These are phyloP conservation scores for Pemphigus obesinymphae DNA, from an alignment of 1,140 invertebrate species.

Conservation along the genomic window DNA sequence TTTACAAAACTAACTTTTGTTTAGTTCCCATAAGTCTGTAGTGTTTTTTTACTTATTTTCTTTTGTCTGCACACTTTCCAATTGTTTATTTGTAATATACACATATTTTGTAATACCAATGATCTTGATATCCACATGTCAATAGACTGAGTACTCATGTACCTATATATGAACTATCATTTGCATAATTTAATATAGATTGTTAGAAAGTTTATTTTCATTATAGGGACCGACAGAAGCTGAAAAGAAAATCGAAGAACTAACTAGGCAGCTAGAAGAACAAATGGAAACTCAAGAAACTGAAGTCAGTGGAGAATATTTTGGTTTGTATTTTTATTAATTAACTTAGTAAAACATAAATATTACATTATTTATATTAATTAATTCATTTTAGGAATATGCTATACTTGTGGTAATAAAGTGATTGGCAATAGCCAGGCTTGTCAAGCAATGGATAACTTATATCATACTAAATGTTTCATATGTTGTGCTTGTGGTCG, in stretches of 20 bases:
- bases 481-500: slow-evolving; percentile 95
- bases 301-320: slow-evolving; percentile 91
- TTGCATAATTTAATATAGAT: too few species aligned
- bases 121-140: too few species aligned
- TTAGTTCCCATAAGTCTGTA: too few species aligned
- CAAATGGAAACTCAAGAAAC: slow-evolving; percentile 92
- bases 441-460: slow-evolving; percentile 96
- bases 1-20: too few species aligned
- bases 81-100: too few species aligned
- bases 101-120: too few species aligned
- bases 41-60: too few species aligned
- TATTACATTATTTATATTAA: not conserved
- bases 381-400: slow-evolving; percentile 63
- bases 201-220: not conserved
- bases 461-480: slow-evolving; percentile 97
- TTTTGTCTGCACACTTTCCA: too few species aligned
- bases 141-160: too few species aligned
- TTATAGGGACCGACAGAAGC: slow-evolving; percentile 76
- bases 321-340: slow-evolving; percentile 84
- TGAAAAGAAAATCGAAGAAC: slow-evolving; percentile 83
- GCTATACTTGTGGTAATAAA: slow-evolving; percentile 89
- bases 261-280: slow-evolving; percentile 84
- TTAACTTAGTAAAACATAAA: not conserved
- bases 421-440: slow-evolving; percentile 92
- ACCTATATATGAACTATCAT: too few species aligned